phyloP scores from a whole-genome alignment of 2,888 invertebrate genomes.

The Agrochola circellaris region DNA sequence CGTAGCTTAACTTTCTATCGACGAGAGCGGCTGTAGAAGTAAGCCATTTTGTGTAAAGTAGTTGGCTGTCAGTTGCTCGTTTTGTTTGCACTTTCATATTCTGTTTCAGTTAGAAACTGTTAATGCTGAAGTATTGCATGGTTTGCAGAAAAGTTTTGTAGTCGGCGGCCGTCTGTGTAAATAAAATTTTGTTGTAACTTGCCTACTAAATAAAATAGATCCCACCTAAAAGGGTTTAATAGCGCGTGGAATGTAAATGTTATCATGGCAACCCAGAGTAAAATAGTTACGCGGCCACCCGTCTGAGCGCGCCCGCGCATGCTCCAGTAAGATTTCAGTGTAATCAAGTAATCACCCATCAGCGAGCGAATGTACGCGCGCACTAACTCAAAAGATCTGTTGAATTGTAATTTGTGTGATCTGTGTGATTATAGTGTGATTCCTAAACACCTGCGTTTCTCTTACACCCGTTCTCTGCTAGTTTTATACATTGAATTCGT shows the following conservation, averaged over 20 bases:
- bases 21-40: not conserved
- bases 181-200: slow-evolving; percentile 25
- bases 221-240: not conserved
- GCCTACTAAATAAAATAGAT: slow-evolving; percentile 14
- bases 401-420: too few species aligned
- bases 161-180: slow-evolving; percentile 8
- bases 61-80: slow-evolving; percentile 9
- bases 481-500: not conserved
- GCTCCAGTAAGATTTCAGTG: too few species aligned
- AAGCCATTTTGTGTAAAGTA: slow-evolving; percentile 26
- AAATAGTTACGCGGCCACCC: too few species aligned
- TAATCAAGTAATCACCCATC: too few species aligned
- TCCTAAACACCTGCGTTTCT: too few species aligned
- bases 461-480: too few species aligned
- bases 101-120: slow-evolving; percentile 37
- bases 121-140: slow-evolving; percentile 24
- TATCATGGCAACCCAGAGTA: not conserved
- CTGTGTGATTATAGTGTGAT: too few species aligned
- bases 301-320: too few species aligned
- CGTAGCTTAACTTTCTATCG: not conserved
- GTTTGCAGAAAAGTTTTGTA: slow-evolving; percentile 32
- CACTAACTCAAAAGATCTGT: too few species aligned
- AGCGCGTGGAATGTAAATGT: not conserved
- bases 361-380: too few species aligned
- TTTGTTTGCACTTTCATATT: slow-evolving; percentile 27